Percentiles rank a stretch among this genome's conserved stretches.
Evolutionary conservation across 2,797 vertebrate genomes (phyloP).

Genomic region (Dromococcyx pavoninus): DNA sequence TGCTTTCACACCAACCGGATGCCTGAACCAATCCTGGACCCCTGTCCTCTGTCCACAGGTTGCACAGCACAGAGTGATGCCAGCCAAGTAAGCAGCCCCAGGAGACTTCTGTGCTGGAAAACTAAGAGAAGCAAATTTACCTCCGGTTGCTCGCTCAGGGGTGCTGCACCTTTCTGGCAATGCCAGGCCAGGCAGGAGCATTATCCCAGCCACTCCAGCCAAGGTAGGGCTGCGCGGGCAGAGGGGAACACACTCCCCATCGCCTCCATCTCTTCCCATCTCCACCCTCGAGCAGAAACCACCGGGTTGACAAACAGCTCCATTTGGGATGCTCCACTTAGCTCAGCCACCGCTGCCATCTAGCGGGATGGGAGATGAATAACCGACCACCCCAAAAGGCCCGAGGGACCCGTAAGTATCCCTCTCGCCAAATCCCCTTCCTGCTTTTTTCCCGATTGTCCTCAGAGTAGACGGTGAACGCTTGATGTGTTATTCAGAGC

Average conservation of each 20-base stretch:
- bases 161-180: neutral
- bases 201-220: neutral
- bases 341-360: neutral
- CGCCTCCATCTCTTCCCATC: neutral
- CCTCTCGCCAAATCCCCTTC: accelerated
- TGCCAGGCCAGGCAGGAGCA: neutral
- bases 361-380: neutral
- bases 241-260: neutral
- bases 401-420: neutral
- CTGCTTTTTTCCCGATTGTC: neutral
- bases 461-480: neutral
- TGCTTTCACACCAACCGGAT: accelerated
- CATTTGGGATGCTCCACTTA: accelerated
- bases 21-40: neutral
- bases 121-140: neutral
- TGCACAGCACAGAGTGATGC: neutral
- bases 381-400: accelerated
- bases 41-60: accelerated
- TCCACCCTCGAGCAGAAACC: accelerated
- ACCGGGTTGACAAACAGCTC: accelerated
- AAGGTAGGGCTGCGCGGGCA: neutral
- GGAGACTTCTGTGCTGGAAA: neutral
- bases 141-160: too few relatives aligned
- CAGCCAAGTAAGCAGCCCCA: neutral
- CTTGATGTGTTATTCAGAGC: accelerated